A percentile compares a stretch with the other conserved stretches of the same genome.
Conservation (phyloP, 2,113 vertebrate species). For the Microcebus lehilahytsara region DNA sequence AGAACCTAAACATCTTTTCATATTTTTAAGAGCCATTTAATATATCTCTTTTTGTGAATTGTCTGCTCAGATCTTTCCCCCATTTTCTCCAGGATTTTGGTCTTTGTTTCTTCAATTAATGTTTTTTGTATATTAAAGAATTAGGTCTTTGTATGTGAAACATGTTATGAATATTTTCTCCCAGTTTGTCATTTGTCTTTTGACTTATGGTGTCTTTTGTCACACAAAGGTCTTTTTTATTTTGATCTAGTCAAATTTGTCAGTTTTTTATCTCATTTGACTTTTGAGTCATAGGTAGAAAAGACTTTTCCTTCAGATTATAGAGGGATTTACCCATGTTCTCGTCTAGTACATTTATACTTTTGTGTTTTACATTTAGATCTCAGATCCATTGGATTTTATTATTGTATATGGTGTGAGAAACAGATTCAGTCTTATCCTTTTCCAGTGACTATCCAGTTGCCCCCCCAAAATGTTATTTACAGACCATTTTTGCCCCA, state of each 20-base stretch:
- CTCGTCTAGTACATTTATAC: not conserved
- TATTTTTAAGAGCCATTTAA: constrained; percentile 4
- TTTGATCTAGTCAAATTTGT: not conserved
- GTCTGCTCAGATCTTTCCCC: not conserved
- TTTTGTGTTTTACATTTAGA: constrained; percentile 9
- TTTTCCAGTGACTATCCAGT: not conserved
- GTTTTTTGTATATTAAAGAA: not conserved
- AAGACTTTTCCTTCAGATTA: not conserved
- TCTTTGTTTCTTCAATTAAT: not conserved
- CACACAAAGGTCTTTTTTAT: not conserved
- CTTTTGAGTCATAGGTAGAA: constrained; percentile 23
- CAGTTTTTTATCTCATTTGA: not conserved
- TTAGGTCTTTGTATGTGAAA: constrained; percentile 14
- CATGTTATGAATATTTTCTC: not conserved
- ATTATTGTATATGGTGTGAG: not conserved
- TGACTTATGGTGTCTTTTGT: not conserved
- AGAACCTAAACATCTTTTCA: constrained; percentile 22
- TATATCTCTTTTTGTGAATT: not conserved
- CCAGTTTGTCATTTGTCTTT: constrained; percentile 19
- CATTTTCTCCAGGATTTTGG: not conserved
- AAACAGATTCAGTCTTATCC: not conserved
- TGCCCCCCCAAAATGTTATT: not conserved
- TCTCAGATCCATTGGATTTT: not conserved
- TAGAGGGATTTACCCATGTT: not conserved
- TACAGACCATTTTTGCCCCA: not conserved